Conservation (phyloP, 2,888 invertebrate species). For the Ophion ventricosus region DNA sequence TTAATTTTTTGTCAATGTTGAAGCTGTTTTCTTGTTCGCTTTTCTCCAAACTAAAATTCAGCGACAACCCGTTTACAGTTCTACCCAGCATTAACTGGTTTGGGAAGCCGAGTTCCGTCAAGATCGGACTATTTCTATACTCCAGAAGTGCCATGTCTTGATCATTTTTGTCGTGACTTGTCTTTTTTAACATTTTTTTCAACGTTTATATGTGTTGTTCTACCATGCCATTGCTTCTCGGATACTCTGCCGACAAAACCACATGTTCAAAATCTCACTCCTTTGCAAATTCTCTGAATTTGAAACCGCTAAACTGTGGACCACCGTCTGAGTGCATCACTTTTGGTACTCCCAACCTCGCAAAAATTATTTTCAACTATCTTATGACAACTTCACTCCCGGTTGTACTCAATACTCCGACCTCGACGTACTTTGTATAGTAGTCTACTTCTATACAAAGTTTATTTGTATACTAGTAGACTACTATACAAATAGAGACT, state of each 20-base stretch:
- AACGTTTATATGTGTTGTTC: slow-evolving; percentile 36
- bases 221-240: slow-evolving; percentile 55
- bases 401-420: slow-evolving; percentile 20
- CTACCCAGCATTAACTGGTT: slow-evolving; percentile 20
- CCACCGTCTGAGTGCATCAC: slow-evolving; percentile 29
- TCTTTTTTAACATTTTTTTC: slow-evolving; percentile 25
- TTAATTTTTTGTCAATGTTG: slow-evolving; percentile 8
- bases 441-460: slow-evolving; percentile 38
- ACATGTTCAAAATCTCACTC: slow-evolving; percentile 53
- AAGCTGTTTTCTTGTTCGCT: not conserved
- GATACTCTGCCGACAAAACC: slow-evolving; percentile 46
- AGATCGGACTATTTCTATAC: slow-evolving; percentile 22
- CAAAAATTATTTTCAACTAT: slow-evolving; percentile 32
- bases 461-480: slow-evolving; percentile 35
- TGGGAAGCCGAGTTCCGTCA: slow-evolving; percentile 20
- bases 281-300: slow-evolving; percentile 32
- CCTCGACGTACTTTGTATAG: slow-evolving; percentile 50
- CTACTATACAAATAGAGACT: no score
- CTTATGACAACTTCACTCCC: slow-evolving; percentile 28
- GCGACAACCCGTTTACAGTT: slow-evolving; percentile 20
- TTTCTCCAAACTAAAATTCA: slow-evolving; percentile 13
- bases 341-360: slow-evolving; percentile 43
- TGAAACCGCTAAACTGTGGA: slow-evolving; percentile 22
- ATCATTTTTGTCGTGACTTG: slow-evolving; percentile 21
- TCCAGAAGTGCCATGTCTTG: slow-evolving; percentile 19